Percentiles rank a stretch among this genome's conserved stretches.
phyloP scores from a whole-genome alignment of 2,888 invertebrate genomes.

The Aleiodes testaceus region DNA sequence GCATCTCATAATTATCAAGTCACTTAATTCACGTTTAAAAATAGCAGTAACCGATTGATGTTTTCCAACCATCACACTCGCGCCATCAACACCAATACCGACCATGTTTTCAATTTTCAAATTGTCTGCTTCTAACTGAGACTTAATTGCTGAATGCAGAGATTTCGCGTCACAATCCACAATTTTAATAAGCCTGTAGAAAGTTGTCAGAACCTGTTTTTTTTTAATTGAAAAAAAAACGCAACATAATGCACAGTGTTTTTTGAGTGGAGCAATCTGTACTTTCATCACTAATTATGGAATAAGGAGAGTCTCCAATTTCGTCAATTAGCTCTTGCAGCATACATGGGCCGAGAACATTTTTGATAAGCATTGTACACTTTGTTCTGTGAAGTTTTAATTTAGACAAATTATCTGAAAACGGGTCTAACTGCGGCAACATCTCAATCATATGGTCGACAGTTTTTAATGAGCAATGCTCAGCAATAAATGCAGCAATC shows the following conservation, averaged over 20 bases:
- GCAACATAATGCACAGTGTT: slow-evolving; percentile 50
- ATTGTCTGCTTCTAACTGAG: slow-evolving; percentile 49
- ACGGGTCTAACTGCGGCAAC: slow-evolving; percentile 50
- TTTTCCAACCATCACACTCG: slow-evolving; percentile 55
- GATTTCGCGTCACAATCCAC: slow-evolving; percentile 43
- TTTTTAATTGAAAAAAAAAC: slow-evolving; percentile 44
- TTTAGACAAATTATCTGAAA: slow-evolving; percentile 53
- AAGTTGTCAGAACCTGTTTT: slow-evolving; percentile 48
- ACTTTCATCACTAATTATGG: slow-evolving; percentile 61
- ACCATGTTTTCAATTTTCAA: slow-evolving; percentile 52
- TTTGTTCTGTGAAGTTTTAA: slow-evolving; percentile 56
- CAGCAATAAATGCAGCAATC: slow-evolving; percentile 56
- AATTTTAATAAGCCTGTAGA: slow-evolving; percentile 50
- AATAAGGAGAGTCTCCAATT: slow-evolving; percentile 57
- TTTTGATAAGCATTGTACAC: slow-evolving; percentile 61
- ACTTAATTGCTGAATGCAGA: slow-evolving; percentile 2
- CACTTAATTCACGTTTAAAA: slow-evolving; percentile 48
- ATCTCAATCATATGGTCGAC: slow-evolving; percentile 52
- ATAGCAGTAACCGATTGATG: slow-evolving; percentile 51
- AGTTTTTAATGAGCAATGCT: slow-evolving; percentile 52
- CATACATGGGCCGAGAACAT: slow-evolving; percentile 59
- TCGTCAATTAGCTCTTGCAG: slow-evolving; percentile 58
- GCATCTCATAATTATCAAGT: slow-evolving; percentile 45
- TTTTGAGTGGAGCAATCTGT: slow-evolving; percentile 52
- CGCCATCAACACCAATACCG: slow-evolving; percentile 56